These are phyloP conservation scores for Chloroceryle inda DNA, from an alignment of 2,797 vertebrate genomes.

Conservation along the genomic window DNA sequence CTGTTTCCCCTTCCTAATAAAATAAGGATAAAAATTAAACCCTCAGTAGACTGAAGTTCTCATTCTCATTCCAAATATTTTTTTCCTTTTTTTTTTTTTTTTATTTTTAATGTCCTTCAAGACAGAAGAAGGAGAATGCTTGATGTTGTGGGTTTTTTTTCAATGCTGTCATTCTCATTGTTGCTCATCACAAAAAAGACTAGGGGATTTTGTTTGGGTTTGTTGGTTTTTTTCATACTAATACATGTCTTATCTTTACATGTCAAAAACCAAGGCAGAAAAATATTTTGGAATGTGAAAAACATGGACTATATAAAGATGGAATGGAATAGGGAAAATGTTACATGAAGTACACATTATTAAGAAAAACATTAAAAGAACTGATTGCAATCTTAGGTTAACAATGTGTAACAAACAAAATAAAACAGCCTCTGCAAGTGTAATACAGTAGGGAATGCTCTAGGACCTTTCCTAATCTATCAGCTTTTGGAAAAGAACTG, in stretches of 20 bases:
- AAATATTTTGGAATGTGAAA: neutral
- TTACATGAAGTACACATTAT: neutral
- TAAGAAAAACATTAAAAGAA: neutral
- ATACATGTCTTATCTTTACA: neutral
- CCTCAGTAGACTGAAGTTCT: conserved; percentile 15
- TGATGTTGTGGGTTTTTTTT: neutral
- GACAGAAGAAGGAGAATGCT: neutral
- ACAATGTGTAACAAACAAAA: neutral
- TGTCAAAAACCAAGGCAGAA: neutral
- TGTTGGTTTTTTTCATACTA: neutral
- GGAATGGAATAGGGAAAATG: neutral
- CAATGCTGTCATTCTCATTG: conserved; percentile 33
- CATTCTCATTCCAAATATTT: conserved; percentile 1
- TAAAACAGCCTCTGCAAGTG: neutral
- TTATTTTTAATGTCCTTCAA: neutral
- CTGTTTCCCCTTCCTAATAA: conserved; percentile 54
- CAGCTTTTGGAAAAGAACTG: neutral
- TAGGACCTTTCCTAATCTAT: neutral
- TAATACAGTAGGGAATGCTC: neutral
- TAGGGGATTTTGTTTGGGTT: neutral
- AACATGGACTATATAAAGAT: neutral
- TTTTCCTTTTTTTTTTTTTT: neutral
- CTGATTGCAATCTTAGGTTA: neutral
- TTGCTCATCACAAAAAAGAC: conserved; percentile 45
- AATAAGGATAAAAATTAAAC: conserved; percentile 63